Base-by-base conservation (phyloP, 2,888 invertebrate genomes). In the Eupithecia subumbrata region DNA sequence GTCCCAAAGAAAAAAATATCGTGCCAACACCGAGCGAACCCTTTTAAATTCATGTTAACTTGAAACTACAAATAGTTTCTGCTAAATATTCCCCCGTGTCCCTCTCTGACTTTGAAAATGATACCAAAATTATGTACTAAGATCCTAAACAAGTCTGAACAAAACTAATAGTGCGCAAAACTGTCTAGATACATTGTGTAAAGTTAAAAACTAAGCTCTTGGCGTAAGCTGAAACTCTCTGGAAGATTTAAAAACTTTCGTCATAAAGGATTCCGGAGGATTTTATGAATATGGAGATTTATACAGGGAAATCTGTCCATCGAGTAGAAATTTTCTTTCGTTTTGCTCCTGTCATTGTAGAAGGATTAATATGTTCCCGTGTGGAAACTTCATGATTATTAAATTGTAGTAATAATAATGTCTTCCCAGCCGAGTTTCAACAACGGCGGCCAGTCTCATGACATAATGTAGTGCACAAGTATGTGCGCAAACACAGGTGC, bases 231-330 rank as follows among this genome's bases (percentile, higher is more conserved):
- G 77, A 75, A 81, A 80, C 76, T 81, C 40, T 78, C 76, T 76
- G 80, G 78, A 85, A 90, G 90, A 92, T 92, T 93, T 90, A 90
- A 87, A 91, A 93, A 93, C 88, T 92, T 92, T 88, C 83, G 85
- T 90, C 89, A 90, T 92, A 91, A 92, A 92, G 89, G 89, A 91
- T 91, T 89, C 87, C 86, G 88, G 88, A 86, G 87, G 87, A 85
- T 83, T 89, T 89, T 90, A 90, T 91, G 91, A 91, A 92, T 92
- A 90, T 89, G 87, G 88, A 90, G 86, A 83, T 85, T 84, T 86
- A 88, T 86, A 85, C 82, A 79, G 60, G 63, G 79, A 87, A 86
- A 87, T 25, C 4, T 60, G 60, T 60, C 60, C 60, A 60, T 60
- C 22, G 22, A 25, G 60, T 9, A 25, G 12, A 60, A 25, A 25